Conservation (phyloP, 2,888 invertebrate species). For the Galerucella pusilla region DNA sequence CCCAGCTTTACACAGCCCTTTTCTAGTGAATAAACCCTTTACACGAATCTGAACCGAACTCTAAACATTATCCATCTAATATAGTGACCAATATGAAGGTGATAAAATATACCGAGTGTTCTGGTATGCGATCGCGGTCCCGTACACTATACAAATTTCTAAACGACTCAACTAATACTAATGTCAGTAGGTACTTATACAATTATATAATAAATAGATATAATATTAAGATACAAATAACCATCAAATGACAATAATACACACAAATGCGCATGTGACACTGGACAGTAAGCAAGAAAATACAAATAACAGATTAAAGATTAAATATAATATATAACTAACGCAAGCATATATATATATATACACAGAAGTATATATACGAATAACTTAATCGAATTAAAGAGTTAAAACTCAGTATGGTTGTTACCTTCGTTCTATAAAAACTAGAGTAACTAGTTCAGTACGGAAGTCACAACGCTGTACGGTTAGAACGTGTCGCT, state of each 20-base stretch:
- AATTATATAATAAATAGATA: slow-evolving; percentile 61
- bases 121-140: slow-evolving; percentile 47
- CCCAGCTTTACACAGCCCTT: slow-evolving; percentile 61
- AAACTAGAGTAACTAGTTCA: slow-evolving; percentile 20
- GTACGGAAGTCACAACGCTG: slow-evolving; percentile 41
- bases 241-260: slow-evolving; percentile 65
- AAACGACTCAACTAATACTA: slow-evolving; percentile 63
- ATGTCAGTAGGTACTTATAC: slow-evolving; percentile 61
- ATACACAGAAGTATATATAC: slow-evolving; percentile 42
- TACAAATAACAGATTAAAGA: slow-evolving; percentile 56
- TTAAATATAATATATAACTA: slow-evolving; percentile 45
- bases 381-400: slow-evolving; percentile 54
- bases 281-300: slow-evolving; percentile 66
- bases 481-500: slow-evolving; percentile 52
- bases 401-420: slow-evolving; percentile 55
- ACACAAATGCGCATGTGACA: slow-evolving; percentile 66
- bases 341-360: slow-evolving; percentile 44
- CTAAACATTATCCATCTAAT: slow-evolving; percentile 44
- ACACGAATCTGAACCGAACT: slow-evolving; percentile 57
- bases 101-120: slow-evolving; percentile 46
- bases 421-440: slow-evolving; percentile 41
- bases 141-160: slow-evolving; percentile 58
- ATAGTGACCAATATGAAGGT: slow-evolving; percentile 44
- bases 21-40: slow-evolving; percentile 59
- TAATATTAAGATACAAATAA: slow-evolving; percentile 63